Conservation (phyloP, 2,797 vertebrate genomes). For the Sternotherus odoratus region DNA sequence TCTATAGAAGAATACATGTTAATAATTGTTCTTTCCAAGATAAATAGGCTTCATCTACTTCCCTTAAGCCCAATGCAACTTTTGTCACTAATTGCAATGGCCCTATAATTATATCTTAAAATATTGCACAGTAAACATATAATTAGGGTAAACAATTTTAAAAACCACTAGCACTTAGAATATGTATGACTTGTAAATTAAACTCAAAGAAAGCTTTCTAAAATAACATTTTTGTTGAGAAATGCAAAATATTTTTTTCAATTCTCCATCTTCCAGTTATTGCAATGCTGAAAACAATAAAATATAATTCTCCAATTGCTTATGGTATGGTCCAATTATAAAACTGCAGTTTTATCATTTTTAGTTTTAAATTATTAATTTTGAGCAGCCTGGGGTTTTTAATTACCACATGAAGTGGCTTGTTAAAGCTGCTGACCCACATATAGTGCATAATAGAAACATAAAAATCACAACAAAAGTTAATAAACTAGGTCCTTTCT, state of each 20-base stretch:
- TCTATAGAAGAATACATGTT: not conserved
- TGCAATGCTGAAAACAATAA: not conserved
- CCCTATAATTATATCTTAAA: not conserved
- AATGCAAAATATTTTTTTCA: not conserved
- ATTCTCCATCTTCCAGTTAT: not conserved
- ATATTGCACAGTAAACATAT: not conserved
- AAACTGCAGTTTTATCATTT: not conserved
- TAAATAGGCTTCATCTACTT: not conserved
- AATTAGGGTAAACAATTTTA: not conserved
- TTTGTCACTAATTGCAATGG: not conserved
- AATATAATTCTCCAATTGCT: not conserved
- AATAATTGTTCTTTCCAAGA: not conserved
- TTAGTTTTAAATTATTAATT: not conserved
- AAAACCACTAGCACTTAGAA: not conserved
- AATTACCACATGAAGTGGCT: not conserved
- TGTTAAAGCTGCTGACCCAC: not conserved
- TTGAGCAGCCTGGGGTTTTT: not conserved
- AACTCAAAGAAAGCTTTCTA: not conserved
- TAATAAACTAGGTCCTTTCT: not conserved
- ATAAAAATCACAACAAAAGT: not conserved
- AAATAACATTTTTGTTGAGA: not conserved
- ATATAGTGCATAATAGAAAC: not conserved
- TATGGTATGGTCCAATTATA: not conserved
- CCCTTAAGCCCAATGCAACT: not conserved
- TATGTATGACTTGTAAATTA: not conserved